phyloP scores from a whole-genome alignment of 2,797 vertebrate genomes.

The Anisognathus igniventris region DNA sequence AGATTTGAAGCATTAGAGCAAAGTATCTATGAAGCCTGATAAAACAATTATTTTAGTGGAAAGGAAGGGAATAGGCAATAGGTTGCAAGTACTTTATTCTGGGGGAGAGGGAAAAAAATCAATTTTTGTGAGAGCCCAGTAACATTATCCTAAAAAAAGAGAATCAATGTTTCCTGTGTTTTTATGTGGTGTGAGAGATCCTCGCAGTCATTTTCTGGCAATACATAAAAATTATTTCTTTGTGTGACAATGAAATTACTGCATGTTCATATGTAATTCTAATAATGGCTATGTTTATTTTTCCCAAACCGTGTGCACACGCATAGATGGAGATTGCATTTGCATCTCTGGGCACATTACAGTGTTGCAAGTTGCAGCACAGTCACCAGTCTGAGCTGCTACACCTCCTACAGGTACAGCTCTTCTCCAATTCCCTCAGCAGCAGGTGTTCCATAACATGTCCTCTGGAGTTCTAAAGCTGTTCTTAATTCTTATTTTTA shows the following conservation, averaged over 20 bases:
- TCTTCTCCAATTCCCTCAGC: background rate
- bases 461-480: background rate
- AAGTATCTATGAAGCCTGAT: conserved; percentile 16
- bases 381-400: background rate
- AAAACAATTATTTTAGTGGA: conserved; percentile 50
- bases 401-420: background rate
- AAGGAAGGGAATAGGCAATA: conserved; percentile 1
- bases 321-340: background rate
- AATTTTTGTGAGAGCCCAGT: conserved; percentile 15
- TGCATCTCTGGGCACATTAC: background rate
- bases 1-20: conserved; percentile 42
- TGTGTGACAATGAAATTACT: background rate
- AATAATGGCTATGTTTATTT: background rate
- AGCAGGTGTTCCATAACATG: background rate
- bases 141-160: conserved; percentile 31
- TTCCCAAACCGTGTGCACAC: background rate
- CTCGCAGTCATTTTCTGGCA: conserved; percentile 9
- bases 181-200: background rate
- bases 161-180: background rate
- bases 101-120: background rate
- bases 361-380: background rate
- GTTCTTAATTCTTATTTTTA: background rate
- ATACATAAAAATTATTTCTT: conserved; percentile 15
- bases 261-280: background rate
- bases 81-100: background rate